Percentiles rank a stretch among this genome's conserved stretches.
Conservation (phyloP, 2,888 invertebrate species). For the Spisula solida region DNA sequence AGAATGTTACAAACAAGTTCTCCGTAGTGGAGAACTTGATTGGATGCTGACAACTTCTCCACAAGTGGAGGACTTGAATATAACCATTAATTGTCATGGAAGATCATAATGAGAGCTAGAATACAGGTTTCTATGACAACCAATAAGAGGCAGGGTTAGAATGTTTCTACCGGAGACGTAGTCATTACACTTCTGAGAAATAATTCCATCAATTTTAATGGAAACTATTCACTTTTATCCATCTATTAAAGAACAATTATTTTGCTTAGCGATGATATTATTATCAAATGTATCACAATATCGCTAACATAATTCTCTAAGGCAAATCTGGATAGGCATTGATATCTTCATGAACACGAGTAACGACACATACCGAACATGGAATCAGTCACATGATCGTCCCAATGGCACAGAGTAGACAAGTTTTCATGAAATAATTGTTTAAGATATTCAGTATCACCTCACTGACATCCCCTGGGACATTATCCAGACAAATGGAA, state of each 20-base stretch:
- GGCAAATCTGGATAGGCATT: constrained; percentile 14
- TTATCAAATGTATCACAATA: constrained; percentile 16
- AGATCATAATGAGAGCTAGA: too few relatives aligned
- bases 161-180: neutral
- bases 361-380: constrained; percentile 19
- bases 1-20: too few relatives aligned
- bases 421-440: constrained; percentile 32
- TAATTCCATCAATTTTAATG: constrained; percentile 17
- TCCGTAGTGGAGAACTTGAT: too few relatives aligned
- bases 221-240: neutral
- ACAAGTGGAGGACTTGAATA: too few relatives aligned
- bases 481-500: constrained; percentile 39
- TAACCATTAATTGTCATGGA: too few relatives aligned
- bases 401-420: neutral
- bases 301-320: neutral
- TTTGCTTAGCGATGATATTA: constrained; percentile 5
- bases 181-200: neutral
- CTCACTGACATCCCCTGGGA: neutral
- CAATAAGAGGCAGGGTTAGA: neutral
- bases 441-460: constrained; percentile 41
- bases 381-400: constrained; percentile 20
- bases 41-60: too few relatives aligned
- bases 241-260: constrained; percentile 12
- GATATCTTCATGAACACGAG: constrained; percentile 11
- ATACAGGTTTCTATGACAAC: too few relatives aligned